Percentiles rank a stretch among this genome's conserved stretches.
Evolutionary conservation across 2,797 vertebrate genomes (phyloP).

Genomic region (Takifugu rubripes): DNA sequence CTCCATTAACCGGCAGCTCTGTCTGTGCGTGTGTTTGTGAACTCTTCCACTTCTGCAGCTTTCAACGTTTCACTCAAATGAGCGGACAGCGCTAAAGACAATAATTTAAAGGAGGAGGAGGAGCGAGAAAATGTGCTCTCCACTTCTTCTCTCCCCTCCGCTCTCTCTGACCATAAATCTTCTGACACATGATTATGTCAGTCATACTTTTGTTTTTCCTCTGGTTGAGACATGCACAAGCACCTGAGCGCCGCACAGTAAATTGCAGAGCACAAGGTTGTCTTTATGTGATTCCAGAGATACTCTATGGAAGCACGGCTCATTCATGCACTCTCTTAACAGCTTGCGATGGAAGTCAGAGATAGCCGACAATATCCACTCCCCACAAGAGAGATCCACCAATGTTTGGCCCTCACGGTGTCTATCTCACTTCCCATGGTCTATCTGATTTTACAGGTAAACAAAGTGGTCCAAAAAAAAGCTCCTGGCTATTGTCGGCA

Average conservation of each 20-base stretch:
- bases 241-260: conserved; percentile 72
- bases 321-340: conserved; percentile 70
- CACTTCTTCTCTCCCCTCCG: conserved; percentile 56
- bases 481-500: conserved; percentile 56
- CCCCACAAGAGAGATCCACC: conserved; percentile 62
- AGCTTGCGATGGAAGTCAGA: conserved; percentile 59
- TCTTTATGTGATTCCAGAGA: conserved; percentile 76
- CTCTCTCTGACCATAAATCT: conserved; percentile 78
- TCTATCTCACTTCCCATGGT: conserved; percentile 71
- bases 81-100: conserved; percentile 69
- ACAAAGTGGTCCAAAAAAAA: conserved; percentile 62
- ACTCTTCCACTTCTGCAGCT: conserved; percentile 38
- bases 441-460: conserved; percentile 73
- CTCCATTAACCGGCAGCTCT: conserved; percentile 38
- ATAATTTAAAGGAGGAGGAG: conserved; percentile 68
- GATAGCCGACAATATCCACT: conserved; percentile 74
- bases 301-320: conserved; percentile 63
- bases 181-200: conserved; percentile 79
- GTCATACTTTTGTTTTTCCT: conserved; percentile 78
- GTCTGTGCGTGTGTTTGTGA: conserved; percentile 16
- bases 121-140: conserved; percentile 59
- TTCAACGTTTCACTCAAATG: conserved; percentile 60
- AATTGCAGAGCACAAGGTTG: conserved; percentile 77
- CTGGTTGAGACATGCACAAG: conserved; percentile 82
- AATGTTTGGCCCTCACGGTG: conserved; percentile 55